Evolutionary conservation across 2,888 invertebrate species (phyloP), one percentile per base, ranked within the genome.

Genomic region (Ecliptopera silaceata): DNA sequence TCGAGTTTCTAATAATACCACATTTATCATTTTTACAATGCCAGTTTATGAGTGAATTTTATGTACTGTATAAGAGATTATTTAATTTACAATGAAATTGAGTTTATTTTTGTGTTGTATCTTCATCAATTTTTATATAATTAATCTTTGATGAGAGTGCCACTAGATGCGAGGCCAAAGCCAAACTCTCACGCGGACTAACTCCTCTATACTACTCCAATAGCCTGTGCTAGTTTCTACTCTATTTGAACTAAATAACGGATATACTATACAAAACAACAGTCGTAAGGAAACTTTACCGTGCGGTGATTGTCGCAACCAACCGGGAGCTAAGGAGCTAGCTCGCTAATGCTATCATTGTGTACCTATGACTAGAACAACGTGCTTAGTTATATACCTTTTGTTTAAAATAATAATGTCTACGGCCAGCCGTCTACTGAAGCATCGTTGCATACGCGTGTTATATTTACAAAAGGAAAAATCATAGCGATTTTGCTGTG

Each of bases 231-330:
- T 75, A 81, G 62, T 76, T 80, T 79, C 79, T 46, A 80, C 72
- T 74, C 70, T 61, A 64, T 68, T 71, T 63, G 70, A 70, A 64
- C 73, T 79, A 80, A 72, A 71, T 65, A 72, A 66, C 66, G 61
- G 64, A 64, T 61, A 68, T 56, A 68, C 72, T 61, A 72, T 72
- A 76, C 70, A 34, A 74, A 75, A 79, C 69, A 77, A 79, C 70
- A 77, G 65, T 81, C 70, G 72, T 78, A 69, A 70, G 79, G 79
- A 74, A 84, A 83, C 77, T 78, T 88, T 89, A 90, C 88, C 90
- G 90, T 90, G 89, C 90, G 80, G 77, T 88, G 88, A 79, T 80
- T 81, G 71, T 84, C 80, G 82, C 68, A 80, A 82, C 75, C 77
- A 82, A 84, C 80, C 69, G 80, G 84, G 79, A 79, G 82, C 84